phyloP scores from a whole-genome alignment of 2,888 invertebrate species.

The Melinaea menophilus region DNA sequence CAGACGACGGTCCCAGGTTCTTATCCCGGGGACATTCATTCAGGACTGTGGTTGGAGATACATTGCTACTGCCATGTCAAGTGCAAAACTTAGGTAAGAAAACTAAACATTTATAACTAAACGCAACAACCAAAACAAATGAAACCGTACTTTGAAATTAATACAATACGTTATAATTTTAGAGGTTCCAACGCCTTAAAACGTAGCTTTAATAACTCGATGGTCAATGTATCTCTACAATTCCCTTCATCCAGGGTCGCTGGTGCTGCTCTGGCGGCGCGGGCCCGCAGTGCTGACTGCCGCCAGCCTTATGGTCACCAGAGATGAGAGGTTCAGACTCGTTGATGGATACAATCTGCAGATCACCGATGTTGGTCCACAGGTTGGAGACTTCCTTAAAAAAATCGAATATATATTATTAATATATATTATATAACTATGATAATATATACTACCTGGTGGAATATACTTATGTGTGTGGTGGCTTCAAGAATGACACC shows the following conservation, averaged over 20 bases:
- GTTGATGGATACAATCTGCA: constrained; percentile 84
- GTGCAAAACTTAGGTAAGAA: constrained; percentile 87
- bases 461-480: too few species aligned
- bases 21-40: constrained; percentile 86
- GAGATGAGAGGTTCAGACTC: constrained; percentile 81
- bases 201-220: not conserved
- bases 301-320: constrained; percentile 83
- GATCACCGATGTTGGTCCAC: constrained; percentile 83
- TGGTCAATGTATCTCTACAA: too few species aligned
- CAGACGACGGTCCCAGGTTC: constrained; percentile 82
- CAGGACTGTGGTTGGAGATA: constrained; percentile 87
- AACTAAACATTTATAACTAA: not conserved
- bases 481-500: not conserved
- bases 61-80: constrained; percentile 86
- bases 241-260: constrained; percentile 70
- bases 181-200: not conserved
- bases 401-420: not conserved
- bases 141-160: too few species aligned
- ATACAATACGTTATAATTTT: too few species aligned
- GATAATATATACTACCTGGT: not conserved
- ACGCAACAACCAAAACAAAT: too few species aligned
- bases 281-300: constrained; percentile 84
- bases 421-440: not conserved
- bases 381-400: constrained; percentile 56
- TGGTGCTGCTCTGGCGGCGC: constrained; percentile 82